Base-by-base conservation (phyloP, 2,797 vertebrate species). In the Phataginus tricuspis region DNA sequence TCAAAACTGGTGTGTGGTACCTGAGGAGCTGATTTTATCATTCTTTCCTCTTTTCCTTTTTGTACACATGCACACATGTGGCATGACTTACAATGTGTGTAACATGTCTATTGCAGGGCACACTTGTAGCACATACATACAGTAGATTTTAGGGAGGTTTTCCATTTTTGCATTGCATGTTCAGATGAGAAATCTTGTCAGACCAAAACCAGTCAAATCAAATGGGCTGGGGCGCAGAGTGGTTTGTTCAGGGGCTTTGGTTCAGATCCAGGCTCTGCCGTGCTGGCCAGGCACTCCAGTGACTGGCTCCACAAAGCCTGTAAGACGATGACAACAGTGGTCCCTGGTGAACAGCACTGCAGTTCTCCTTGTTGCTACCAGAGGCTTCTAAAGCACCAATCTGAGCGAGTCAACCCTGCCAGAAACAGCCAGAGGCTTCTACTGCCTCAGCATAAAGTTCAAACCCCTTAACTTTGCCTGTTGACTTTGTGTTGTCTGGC, bases 291-390 rank as follows among this genome's bases (percentile, higher is more conserved):
- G 49, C 7, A 19, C 25, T 16, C 5, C 2, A 13, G 25, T 1
- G 29, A 6, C 2, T 0, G 0, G 1, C 31, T 4, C 51, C 18
- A 7, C 29, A 2, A 7, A 29, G 66, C 45, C 51, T 49, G 0
- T 7, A 1, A 2, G 9, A 13, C 23, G 21, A 1, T 4, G 61
- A 13, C 2, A 0, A 4, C 1, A 7, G n/a, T 5, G 11, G 23
- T 8, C 49, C 55, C 69, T 4, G 12, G 1, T 4, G 1, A 6
- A 14, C 57, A 21, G 66, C 0, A 1, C 25, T 18, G 19, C 4
- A 7, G 7, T 1, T 37, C 21, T 4, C 23, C 12, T 3, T 0
- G 2, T 3, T 7, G 37, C 10, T 2, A 7, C 13, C 5, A 0
- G 9, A 19, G 55, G 1, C 51, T 51, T 61, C 53, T 42, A 18